A percentile compares a stretch with the other conserved stretches of the same genome.
Evolutionary conservation across 2,888 invertebrate species (phyloP).

Genomic region (Melipona beecheii): DNA sequence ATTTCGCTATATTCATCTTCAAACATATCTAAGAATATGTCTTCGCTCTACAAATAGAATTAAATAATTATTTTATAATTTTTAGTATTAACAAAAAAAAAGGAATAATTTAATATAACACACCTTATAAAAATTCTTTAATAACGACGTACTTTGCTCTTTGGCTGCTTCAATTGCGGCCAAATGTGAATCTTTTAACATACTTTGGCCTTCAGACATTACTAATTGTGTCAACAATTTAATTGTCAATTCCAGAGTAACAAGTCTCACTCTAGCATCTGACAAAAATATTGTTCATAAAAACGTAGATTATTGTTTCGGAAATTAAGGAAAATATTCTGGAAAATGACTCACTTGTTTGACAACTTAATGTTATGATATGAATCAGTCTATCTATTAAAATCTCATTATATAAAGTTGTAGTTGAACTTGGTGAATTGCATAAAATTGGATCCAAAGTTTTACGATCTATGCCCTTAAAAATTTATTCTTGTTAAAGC

Average conservation of each 20-base stretch:
- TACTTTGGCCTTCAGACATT: constrained; percentile 86
- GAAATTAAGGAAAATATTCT: constrained; percentile 2
- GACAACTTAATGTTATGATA: constrained; percentile 93
- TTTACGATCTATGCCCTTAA: constrained; percentile 92
- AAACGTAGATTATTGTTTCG: neutral
- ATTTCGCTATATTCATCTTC: constrained; percentile 99
- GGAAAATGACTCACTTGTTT: constrained; percentile 88
- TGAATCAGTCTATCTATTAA: constrained; percentile 93
- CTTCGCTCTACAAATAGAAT: constrained; percentile 89
- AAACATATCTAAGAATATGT: constrained; percentile 99
- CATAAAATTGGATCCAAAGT: constrained; percentile 91
- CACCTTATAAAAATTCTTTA: constrained; percentile 96
- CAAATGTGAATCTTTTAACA: constrained; percentile 89
- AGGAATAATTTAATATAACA: constrained; percentile 13
- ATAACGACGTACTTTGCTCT: constrained; percentile 92
- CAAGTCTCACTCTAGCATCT: constrained; percentile 95
- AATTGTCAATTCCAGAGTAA: constrained; percentile 95
- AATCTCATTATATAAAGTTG: constrained; percentile 90
- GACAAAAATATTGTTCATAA: constrained; percentile 54
- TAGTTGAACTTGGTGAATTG: constrained; percentile 86
- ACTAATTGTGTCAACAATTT: constrained; percentile 91
- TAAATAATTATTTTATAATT: neutral
- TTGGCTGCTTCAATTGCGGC: constrained; percentile 89
- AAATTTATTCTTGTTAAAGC: constrained; percentile 39
- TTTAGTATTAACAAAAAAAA: neutral